Conservation (phyloP, 2,888 invertebrate species). For the Drosophila paramelanica region DNA sequence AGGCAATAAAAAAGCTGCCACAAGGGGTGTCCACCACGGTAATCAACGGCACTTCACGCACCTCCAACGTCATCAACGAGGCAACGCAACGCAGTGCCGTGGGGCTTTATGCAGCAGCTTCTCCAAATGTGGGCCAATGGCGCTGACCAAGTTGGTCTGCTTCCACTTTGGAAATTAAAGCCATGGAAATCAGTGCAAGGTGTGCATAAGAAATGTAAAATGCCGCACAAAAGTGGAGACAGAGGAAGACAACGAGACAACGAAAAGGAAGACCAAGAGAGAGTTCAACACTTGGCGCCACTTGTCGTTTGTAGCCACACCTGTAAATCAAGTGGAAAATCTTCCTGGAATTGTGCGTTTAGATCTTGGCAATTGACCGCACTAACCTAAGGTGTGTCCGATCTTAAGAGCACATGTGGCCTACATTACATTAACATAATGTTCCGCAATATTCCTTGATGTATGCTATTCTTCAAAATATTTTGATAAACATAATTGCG, state of each 20-base stretch:
- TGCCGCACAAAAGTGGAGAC: slow-evolving; percentile 1
- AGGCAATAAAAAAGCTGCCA: slow-evolving; percentile 21
- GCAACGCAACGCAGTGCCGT: slow-evolving; percentile 33
- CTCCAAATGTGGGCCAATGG: slow-evolving; percentile 64
- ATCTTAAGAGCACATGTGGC: slow-evolving; percentile 8
- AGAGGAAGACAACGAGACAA: not conserved
- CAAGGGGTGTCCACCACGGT: slow-evolving; percentile 25
- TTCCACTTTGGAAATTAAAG: slow-evolving; percentile 66
- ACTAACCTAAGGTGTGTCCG: slow-evolving; percentile 42
- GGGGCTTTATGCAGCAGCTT: slow-evolving; percentile 27
- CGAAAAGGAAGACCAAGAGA: slow-evolving; percentile 4
- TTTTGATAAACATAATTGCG: not conserved
- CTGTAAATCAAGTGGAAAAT: slow-evolving; percentile 11
- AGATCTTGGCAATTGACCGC: slow-evolving; percentile 9
- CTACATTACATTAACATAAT: slow-evolving; percentile 3
- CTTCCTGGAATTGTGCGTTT: slow-evolving; percentile 42
- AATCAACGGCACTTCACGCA: slow-evolving; percentile 60
- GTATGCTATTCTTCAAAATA: slow-evolving; percentile 1
- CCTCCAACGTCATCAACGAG: slow-evolving; percentile 32
- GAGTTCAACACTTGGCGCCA: slow-evolving; percentile 47
- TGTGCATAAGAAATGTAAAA: slow-evolving; percentile 44
- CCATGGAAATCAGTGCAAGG: slow-evolving; percentile 69
- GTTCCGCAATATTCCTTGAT: slow-evolving; percentile 1
- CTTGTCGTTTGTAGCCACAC: slow-evolving; percentile 40
- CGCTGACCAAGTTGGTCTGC: slow-evolving; percentile 54